Conservation (phyloP, 2,888 invertebrate species). For the Troides oblongomaculatus region DNA sequence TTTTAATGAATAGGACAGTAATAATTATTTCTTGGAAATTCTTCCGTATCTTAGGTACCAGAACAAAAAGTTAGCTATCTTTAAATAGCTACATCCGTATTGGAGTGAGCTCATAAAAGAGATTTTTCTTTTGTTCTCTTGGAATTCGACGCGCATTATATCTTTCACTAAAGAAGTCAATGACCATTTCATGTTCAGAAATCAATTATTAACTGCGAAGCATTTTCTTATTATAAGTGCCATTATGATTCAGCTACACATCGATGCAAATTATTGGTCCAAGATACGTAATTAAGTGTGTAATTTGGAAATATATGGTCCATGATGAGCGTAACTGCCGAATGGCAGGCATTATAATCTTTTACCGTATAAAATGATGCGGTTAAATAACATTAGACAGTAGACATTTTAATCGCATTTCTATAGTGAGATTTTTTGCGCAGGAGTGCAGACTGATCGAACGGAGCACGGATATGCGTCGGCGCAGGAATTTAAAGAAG, state of each 20-base stretch:
- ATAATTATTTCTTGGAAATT: background rate
- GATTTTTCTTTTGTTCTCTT: slow-evolving; percentile 7
- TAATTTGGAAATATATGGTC: slow-evolving; percentile 37
- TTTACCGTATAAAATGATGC: slow-evolving; percentile 1
- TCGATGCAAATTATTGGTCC: slow-evolving; percentile 41
- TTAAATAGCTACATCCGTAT: background rate
- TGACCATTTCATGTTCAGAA: slow-evolving; percentile 32
- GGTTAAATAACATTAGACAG: background rate
- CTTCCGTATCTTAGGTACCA: background rate
- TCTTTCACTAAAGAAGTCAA: slow-evolving; percentile 30
- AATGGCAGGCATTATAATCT: slow-evolving; percentile 29
- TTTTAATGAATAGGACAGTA: background rate
- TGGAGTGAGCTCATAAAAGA: background rate
- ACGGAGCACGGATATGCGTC: slow-evolving; percentile 62
- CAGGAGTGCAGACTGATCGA: slow-evolving; percentile 65
- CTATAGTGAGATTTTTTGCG: slow-evolving; percentile 37
- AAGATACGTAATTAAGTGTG: slow-evolving; percentile 39
- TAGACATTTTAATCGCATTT: background rate
- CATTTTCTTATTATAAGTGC: slow-evolving; percentile 33
- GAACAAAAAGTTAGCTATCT: background rate
- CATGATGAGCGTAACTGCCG: slow-evolving; percentile 33
- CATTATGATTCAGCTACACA: slow-evolving; percentile 33
- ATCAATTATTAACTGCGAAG: slow-evolving; percentile 31
- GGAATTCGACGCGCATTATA: slow-evolving; percentile 16
- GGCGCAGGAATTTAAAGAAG: slow-evolving; percentile 71